Conservation (phyloP, 2,113 vertebrate species). For the Bos indicus region DNA sequence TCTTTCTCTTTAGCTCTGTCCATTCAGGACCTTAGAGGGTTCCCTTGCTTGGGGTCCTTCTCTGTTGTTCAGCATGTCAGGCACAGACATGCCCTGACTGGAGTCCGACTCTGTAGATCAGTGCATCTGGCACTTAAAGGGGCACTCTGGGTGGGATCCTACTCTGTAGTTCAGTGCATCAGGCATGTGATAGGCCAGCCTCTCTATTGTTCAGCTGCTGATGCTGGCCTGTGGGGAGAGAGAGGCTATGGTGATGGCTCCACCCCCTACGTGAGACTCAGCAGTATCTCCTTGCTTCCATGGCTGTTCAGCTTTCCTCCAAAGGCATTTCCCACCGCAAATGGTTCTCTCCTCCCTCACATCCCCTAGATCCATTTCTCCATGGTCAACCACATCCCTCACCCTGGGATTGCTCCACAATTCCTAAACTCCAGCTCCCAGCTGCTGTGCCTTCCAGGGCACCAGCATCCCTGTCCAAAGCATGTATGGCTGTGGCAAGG, state of each 20-base stretch:
- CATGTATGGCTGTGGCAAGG: neutral
- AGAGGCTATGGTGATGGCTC: neutral
- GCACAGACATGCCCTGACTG: neutral
- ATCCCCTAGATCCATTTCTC: neutral
- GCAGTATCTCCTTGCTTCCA: neutral
- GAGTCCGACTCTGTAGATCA: fast-evolving
- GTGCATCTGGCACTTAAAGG: neutral
- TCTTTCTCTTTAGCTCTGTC: neutral
- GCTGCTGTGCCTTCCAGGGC: neutral
- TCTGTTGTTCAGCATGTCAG: neutral
- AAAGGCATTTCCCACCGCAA: neutral
- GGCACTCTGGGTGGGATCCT: neutral
- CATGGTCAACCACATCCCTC: neutral
- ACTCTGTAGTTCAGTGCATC: neutral
- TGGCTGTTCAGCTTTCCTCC: neutral
- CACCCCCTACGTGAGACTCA: fast-evolving
- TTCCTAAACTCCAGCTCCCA: neutral
- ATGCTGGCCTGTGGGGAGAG: neutral
- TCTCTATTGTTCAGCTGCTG: neutral
- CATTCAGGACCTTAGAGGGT: neutral
- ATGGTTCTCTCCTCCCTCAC: neutral
- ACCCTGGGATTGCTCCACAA: neutral
- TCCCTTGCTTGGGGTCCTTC: neutral
- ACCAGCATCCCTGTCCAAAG: neutral
- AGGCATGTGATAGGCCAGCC: neutral